Base-by-base conservation (phyloP, 2,797 vertebrate species). In the Phalloptychus januarius region DNA sequence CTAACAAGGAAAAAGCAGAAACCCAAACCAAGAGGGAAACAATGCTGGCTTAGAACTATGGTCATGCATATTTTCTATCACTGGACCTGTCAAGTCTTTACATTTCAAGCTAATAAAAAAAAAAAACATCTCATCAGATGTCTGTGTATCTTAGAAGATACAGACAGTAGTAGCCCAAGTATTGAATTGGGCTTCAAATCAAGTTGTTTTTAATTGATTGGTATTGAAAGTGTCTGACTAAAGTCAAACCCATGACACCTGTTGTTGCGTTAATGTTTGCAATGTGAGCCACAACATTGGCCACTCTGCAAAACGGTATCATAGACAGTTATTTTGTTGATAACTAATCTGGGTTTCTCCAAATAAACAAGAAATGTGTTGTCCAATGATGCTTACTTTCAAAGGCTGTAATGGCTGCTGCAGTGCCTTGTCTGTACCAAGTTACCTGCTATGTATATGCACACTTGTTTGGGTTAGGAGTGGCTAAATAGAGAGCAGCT, bases 1-100 rank as follows among this genome's bases (percentile, higher is more conserved):
- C 98, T 99, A 78, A 61, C 90, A 94, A 63, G 6, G 23, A 75
- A 72, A 70, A 92, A 87, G 93, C 78, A 93, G 82, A 93, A 81
- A 94, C 7, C 7, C 44, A 28, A 75, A 18, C 2, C 48, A 69
- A 67, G 73, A 45, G 20, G 25, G 77, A 48, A 28, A 67, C n/a
- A 52, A 65, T 7, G 16, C 16, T 6, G 54, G 33, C 40, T 44
- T 70, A 70, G 25, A 44, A 28, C 10, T 28, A 70, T 42, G 40
- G 25, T 16, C 38, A 69, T 25, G 40, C 38, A 42, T 69, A 40
- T 42, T 69, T 42, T 44, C 42, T 44, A 16, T 44, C 6, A 44
- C 38, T 69, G 5, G 15, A 71, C 18, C 25, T 61, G 44, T 36
- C 20, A 16, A 42, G 16, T 45, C 58, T 79, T 76, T 44, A 7